Conservation (phyloP, 2,797 vertebrate species). For the Eurystomus glaucurus region DNA sequence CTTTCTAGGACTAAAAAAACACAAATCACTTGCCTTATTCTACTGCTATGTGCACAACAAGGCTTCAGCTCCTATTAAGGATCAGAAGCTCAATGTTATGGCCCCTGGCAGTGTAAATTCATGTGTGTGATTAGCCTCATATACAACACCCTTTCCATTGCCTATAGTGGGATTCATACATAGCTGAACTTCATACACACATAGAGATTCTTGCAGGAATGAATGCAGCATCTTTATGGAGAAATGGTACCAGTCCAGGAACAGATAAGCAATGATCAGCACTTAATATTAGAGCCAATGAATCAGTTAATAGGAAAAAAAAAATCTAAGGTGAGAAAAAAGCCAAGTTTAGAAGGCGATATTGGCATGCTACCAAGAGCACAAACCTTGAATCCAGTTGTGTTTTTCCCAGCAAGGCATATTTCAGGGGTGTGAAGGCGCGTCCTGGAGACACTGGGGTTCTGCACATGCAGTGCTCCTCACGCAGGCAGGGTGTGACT, state of each 20-base stretch:
- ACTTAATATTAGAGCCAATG: not conserved
- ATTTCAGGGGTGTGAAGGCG: not conserved
- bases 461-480: not conserved
- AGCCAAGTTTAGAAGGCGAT: not conserved
- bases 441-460: not conserved
- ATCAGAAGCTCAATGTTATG: not conserved
- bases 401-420: not conserved
- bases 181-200: not conserved
- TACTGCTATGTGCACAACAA: not conserved
- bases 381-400: not conserved
- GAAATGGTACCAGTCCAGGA: rapidly evolving
- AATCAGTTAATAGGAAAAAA: not conserved
- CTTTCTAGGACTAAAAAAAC: not conserved
- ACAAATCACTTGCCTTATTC: not conserved
- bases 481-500: not conserved
- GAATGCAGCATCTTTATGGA: not conserved
- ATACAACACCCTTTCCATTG: not conserved
- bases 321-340: not conserved
- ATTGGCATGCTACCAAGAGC: rapidly evolving
- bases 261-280: not conserved
- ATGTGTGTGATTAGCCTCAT: not conserved
- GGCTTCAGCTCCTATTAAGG: not conserved
- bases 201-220: not conserved
- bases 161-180: not conserved
- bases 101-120: not conserved